These are phyloP conservation scores for Sebastolobus alascanus DNA, from an alignment of 2,797 vertebrate genomes.

Conservation along the genomic window DNA sequence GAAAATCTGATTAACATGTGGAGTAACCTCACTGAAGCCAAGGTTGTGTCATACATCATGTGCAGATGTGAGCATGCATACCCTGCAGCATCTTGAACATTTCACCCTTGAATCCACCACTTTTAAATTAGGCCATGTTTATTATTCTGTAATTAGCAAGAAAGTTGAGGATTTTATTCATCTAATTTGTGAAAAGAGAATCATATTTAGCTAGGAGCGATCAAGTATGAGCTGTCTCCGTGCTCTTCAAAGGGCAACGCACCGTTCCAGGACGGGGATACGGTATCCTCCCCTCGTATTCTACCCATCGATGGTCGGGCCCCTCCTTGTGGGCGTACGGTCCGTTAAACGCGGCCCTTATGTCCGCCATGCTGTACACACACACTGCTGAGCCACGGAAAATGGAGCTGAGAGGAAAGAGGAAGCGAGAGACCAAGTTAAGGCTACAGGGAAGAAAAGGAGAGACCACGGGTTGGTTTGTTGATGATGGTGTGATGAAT, in stretches of 20 bases:
- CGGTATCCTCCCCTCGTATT: conserved; percentile 95
- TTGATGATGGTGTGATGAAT: conserved; percentile 19
- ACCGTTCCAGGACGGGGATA: conserved; percentile 98
- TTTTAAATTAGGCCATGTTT: conserved; percentile 47
- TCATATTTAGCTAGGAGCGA: background rate
- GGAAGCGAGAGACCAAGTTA: conserved; percentile 9
- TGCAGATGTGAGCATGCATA: conserved; percentile 39
- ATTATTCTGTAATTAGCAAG: conserved; percentile 49
- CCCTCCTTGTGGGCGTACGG: conserved; percentile 98
- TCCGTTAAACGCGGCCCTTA: conserved; percentile 95
- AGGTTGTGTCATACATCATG: conserved; percentile 31
- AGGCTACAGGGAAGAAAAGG: background rate
- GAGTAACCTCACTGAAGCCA: conserved; percentile 31
- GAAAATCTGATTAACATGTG: conserved; percentile 52
- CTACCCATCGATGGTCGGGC: conserved; percentile 95
- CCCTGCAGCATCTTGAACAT: conserved; percentile 47
- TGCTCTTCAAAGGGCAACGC: conserved; percentile 56
- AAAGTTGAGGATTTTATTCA: background rate
- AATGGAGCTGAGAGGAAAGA: conserved; percentile 87
- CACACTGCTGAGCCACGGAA: conserved; percentile 98
- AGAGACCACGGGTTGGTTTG: background rate
- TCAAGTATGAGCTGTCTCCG: background rate
- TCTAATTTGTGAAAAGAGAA: conserved; percentile 23
- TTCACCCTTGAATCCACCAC: conserved; percentile 35
- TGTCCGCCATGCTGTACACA: conserved; percentile 96